Conservation (phyloP, 2,888 invertebrate genomes). For the Polydrusus tereticollis region DNA sequence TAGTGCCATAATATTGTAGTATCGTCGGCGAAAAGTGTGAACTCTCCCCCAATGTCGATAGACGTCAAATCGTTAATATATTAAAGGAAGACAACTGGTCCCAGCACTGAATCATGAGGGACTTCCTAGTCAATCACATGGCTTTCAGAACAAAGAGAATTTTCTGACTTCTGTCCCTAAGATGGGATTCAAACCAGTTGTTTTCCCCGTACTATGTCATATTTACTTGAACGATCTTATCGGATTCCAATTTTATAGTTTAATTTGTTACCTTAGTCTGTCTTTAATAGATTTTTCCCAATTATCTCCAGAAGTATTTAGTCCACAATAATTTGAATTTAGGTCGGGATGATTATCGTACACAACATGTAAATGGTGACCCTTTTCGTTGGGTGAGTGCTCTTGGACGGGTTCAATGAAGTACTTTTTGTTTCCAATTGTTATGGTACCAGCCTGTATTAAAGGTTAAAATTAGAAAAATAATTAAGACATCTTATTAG, state of each 20-base stretch:
- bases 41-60: too few relatives aligned
- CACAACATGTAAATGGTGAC: conserved; percentile 72
- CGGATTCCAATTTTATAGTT: background rate
- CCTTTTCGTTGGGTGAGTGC: conserved; percentile 66
- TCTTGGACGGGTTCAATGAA: conserved; percentile 73
- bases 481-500: background rate
- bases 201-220: too few relatives aligned
- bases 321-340: conserved; percentile 51
- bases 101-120: too few relatives aligned
- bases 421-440: conserved; percentile 68
- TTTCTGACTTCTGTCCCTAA: too few relatives aligned
- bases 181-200: too few relatives aligned
- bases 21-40: too few relatives aligned
- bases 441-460: conserved; percentile 71
- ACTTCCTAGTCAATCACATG: too few relatives aligned
- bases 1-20: too few relatives aligned
- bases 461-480: conserved; percentile 42
- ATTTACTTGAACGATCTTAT: too few relatives aligned
- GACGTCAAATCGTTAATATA: too few relatives aligned
- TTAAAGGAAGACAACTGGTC: too few relatives aligned
- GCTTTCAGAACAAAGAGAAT: too few relatives aligned
- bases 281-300: conserved; percentile 64
- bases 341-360: conserved; percentile 64
- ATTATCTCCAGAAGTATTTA: conserved; percentile 55
- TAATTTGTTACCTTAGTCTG: conserved; percentile 6